Conservation (phyloP, 2,888 invertebrate genomes). For the Lepidochrysops patricia region DNA sequence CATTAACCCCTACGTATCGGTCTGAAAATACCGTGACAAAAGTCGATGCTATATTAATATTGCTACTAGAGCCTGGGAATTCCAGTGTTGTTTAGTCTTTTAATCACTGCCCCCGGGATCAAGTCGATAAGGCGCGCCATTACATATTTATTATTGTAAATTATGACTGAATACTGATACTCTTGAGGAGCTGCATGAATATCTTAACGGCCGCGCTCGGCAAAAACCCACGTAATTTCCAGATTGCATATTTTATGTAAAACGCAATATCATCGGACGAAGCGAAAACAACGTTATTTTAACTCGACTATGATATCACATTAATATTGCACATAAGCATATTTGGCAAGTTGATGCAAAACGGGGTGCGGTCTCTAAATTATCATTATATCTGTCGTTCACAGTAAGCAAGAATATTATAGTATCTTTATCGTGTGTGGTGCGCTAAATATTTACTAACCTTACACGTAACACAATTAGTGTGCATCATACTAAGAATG, state of each 20-base stretch:
- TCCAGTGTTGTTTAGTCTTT: no score
- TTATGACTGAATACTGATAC: background rate
- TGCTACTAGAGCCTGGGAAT: background rate
- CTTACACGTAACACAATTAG: no score
- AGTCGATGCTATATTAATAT: background rate
- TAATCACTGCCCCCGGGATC: background rate
- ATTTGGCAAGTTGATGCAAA: no score
- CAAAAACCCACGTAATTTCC: background rate
- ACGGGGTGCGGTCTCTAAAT: no score
- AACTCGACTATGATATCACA: background rate
- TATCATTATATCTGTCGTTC: no score
- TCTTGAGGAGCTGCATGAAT: background rate
- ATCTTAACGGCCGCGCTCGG: background rate
- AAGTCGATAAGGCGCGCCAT: background rate
- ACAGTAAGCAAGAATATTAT: no score
- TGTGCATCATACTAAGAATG: no score
- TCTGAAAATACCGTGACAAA: no score
- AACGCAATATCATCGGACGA: background rate
- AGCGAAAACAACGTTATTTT: background rate
- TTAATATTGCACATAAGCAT: no score
- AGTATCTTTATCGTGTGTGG: no score
- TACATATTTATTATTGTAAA: background rate
- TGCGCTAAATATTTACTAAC: no score
- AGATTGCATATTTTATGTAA: background rate
- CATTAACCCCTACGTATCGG: no score